Evolutionary conservation across 2,797 vertebrate genomes (phyloP), one percentile per base, ranked within the genome.

Genomic region (Cyclopterus lumpus): DNA sequence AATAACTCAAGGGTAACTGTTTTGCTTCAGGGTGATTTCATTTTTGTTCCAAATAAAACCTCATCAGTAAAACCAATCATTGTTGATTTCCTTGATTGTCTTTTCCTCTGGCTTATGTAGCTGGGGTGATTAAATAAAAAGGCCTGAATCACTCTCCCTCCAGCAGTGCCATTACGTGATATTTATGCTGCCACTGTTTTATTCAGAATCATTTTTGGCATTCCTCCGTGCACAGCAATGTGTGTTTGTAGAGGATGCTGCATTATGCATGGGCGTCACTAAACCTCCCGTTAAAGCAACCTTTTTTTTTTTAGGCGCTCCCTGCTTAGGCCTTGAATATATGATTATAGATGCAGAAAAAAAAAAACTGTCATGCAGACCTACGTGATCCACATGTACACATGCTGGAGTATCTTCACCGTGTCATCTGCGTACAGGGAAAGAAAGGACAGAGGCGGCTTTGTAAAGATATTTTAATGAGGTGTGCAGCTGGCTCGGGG

Each of bases 401-500:
- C 7, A 11, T 30, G 53, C 49, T 1, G 22, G 49, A 24, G 49
- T 6, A 54, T 15, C 26, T 55, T 30, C 24, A 28, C 16, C 26
- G 7, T 16, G 46, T 55, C 34, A 44, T 70, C 3, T 40, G 48
- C 6, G 26, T 14, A 55, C 24, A 73, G 26, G n/a, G 66, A 70
- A 66, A 6, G 66, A 70, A 66, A 6, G 15, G 28, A 5, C 70
- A 49, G n/a, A 36, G 2, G 28, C 28, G 24, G 57, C 66, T 86
- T 83, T 69, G 75, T 67, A 85, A 89, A 91, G 67, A 81, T 72
- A 12, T 73, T 94, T 93, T 90, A 93, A 90, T 94, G 84, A 92
- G 88, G 82, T 85, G 83, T 75, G 77, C 22, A 70, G 75, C 79
- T 83, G 77, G 80, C 72, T 77, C 66, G n/a, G 66, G 72, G 70